These are phyloP conservation scores for Leuctra nigra DNA, from an alignment of 2,888 invertebrate species.

Conservation along the genomic window DNA sequence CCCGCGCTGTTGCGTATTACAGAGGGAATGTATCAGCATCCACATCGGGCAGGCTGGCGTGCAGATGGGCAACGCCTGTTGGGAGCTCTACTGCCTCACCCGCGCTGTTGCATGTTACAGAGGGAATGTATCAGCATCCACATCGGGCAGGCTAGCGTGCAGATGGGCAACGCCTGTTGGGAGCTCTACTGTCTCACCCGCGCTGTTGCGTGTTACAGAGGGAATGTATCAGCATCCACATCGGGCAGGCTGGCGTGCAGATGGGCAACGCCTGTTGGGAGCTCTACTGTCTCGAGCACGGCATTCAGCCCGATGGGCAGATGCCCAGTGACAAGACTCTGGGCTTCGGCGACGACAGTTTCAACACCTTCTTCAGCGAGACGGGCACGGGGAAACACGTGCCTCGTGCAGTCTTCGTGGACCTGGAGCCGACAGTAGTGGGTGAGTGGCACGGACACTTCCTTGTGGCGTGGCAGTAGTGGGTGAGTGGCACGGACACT, in stretches of 20 bases:
- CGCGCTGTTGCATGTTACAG: too few species aligned
- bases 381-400: conserved; percentile 55
- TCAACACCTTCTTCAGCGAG: conserved; percentile 46
- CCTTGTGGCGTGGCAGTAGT: too few species aligned
- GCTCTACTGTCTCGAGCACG: conserved; percentile 39
- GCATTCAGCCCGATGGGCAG: conserved; percentile 45
- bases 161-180: too few species aligned
- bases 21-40: too few species aligned
- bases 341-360: conserved; percentile 40
- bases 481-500: conserved; percentile 40
- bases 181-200: too few species aligned
- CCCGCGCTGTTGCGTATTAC: too few species aligned
- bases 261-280: conserved; percentile 40
- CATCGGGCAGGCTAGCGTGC: too few species aligned
- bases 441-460: conserved; percentile 41
- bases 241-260: conserved; percentile 42
- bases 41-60: too few species aligned
- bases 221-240: conserved; percentile 43
- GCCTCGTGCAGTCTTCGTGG: conserved; percentile 51
- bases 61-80: too few species aligned
- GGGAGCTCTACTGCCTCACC: too few species aligned
- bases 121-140: too few species aligned
- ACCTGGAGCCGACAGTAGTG: conserved; percentile 55
- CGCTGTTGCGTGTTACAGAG: too few species aligned
- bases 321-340: conserved; percentile 49